phyloP scores from a whole-genome alignment of 35 echinoderm and acorn worm genomes.

The Eucidaris tribuloides region DNA sequence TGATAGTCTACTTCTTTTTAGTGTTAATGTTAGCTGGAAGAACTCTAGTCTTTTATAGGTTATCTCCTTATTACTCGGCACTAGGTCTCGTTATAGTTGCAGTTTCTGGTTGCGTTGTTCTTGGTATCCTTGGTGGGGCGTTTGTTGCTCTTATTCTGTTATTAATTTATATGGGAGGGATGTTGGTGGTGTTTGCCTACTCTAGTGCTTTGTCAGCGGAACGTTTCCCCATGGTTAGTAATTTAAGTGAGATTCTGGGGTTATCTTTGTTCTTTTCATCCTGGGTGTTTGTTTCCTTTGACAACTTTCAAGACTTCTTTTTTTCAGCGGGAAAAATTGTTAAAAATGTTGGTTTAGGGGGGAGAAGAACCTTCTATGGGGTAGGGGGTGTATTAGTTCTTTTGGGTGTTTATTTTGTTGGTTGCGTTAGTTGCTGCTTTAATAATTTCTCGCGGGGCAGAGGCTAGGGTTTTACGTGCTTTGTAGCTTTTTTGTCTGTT shows the following conservation, averaged over 20 bases:
- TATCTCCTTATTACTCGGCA: conserved; percentile 35
- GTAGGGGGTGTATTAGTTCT: not conserved
- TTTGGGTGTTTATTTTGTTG: not conserved
- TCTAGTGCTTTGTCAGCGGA: conserved; percentile 31
- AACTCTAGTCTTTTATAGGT: conserved; percentile 14
- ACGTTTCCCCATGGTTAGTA: conserved; percentile 5
- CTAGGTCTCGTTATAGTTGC: conserved; percentile 36
- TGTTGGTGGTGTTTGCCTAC: conserved; percentile 46
- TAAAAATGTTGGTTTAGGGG: not conserved
- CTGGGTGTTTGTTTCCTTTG: not conserved
- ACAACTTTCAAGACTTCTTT: not conserved
- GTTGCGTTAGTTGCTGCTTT: not conserved
- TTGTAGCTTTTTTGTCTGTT: not conserved
- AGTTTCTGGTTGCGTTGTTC: not conserved
- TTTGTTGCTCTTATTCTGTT: conserved; percentile 24
- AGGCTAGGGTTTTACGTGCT: not conserved
- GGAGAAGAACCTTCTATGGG: not conserved
- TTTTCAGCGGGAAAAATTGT: not conserved
- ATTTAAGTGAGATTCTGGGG: not conserved
- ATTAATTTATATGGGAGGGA: conserved; percentile 32
- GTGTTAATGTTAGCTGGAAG: conserved; percentile 13
- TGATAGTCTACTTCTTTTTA: not conserved
- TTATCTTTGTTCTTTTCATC: not conserved
- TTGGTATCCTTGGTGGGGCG: not conserved
- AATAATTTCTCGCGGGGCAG: conserved; percentile 7